These are phyloP conservation scores for Polyodon spathula DNA, from an alignment of 2,113 vertebrate genomes.

Conservation along the genomic window DNA sequence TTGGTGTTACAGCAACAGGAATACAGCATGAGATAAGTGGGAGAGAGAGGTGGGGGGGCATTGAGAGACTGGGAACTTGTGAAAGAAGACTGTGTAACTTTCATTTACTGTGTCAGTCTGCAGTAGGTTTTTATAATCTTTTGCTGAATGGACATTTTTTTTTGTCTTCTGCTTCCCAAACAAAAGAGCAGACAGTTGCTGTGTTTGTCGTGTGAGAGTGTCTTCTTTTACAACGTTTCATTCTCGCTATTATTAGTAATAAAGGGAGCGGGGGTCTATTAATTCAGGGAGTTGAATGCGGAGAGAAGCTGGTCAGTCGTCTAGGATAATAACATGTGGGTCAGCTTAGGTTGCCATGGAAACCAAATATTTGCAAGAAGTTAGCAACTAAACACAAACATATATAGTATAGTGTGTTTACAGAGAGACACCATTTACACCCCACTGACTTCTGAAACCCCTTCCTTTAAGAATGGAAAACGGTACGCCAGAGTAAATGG, in stretches of 20 bases:
- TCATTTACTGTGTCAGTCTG: conserved; percentile 38
- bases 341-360: conserved; percentile 68
- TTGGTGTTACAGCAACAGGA: conserved; percentile 20
- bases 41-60: conserved; percentile 19
- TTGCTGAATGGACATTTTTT: conserved; percentile 53
- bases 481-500: too few relatives aligned
- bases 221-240: conserved; percentile 54
- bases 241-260: conserved; percentile 58
- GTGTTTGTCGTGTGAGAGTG: conserved; percentile 38
- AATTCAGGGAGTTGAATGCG: conserved; percentile 74
- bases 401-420: too few relatives aligned
- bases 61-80: conserved; percentile 23
- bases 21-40: conserved; percentile 27
- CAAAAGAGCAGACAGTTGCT: conserved; percentile 56
- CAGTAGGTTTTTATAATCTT: conserved; percentile 69
- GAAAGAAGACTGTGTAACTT: conserved; percentile 28
- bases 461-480: too few relatives aligned
- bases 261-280: conserved; percentile 76
- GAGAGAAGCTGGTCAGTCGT: conserved; percentile 69
- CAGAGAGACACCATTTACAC: too few relatives aligned
- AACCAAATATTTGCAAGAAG: conserved; percentile 73
- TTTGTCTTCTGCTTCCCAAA: conserved; percentile 53
- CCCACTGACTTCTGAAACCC: too few relatives aligned
- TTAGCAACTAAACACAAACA: too few relatives aligned
- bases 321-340: conserved; percentile 73